These are phyloP conservation scores for Podotricha telesiphe DNA, from an alignment of 2,888 invertebrate species.

Conservation along the genomic window DNA sequence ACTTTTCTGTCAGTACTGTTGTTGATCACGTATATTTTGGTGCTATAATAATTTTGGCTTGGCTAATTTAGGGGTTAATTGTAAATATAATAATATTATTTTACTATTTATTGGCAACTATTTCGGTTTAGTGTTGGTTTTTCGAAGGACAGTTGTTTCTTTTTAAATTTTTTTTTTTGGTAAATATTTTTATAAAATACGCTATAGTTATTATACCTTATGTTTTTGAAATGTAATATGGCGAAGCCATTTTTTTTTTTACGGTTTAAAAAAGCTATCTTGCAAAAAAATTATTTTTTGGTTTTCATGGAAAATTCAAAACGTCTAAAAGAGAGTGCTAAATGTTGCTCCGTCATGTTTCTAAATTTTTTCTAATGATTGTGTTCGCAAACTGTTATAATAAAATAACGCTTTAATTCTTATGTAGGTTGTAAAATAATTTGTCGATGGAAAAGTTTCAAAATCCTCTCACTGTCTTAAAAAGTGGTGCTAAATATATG, in stretches of 20 bases:
- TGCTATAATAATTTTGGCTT: conserved; percentile 81
- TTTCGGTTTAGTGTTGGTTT: conserved; percentile 61
- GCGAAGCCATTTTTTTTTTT: conserved; percentile 37
- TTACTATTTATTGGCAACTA: conserved; percentile 75
- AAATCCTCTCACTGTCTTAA: conserved; percentile 70
- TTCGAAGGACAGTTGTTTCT: conserved; percentile 50
- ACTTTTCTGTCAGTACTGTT: conserved; percentile 78
- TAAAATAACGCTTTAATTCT: conserved; percentile 66
- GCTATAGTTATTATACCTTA: no score
- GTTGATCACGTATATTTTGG: conserved; percentile 74
- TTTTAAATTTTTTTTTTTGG: conserved; percentile 36
- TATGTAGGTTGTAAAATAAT: conserved; percentile 61
- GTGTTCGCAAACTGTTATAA: conserved; percentile 41
- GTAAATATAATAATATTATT: conserved; percentile 66
- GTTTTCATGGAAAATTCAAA: conserved; percentile 17
- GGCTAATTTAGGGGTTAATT: conserved; percentile 79
- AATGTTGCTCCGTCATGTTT: conserved; percentile 12
- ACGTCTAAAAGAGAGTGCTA: not conserved
- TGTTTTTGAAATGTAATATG: conserved; percentile 26
- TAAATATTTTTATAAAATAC: conserved; percentile 17
- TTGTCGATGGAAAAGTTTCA: conserved; percentile 80
- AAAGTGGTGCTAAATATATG: conserved; percentile 68
- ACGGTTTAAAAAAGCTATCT: not conserved
- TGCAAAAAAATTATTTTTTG: not conserved
- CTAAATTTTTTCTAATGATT: conserved; percentile 12